Percentiles rank a stretch among this genome's conserved stretches.
These are phyloP conservation scores for Dendrolimus punctatus DNA, from an alignment of 1,140 invertebrate genomes.

Conservation along the genomic window DNA sequence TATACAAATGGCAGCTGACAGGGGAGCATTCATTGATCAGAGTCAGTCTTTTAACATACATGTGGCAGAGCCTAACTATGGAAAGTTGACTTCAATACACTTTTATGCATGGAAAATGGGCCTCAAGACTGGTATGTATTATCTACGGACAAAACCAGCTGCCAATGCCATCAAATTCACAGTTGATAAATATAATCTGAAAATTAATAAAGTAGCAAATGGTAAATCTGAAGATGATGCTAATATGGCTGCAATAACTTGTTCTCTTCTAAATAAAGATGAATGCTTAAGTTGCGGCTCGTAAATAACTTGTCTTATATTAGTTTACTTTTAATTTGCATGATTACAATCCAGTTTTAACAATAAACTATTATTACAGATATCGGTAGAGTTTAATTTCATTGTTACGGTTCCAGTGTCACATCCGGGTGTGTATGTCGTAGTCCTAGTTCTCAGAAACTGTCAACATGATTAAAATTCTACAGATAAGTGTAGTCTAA, in stretches of 20 bases:
- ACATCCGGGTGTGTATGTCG: too few species aligned
- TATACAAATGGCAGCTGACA: constrained; percentile 97
- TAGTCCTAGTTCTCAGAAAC: too few species aligned
- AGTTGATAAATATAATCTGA: constrained; percentile 91
- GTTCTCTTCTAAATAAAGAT: constrained; percentile 92
- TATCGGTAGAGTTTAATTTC: too few species aligned
- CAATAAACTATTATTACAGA: too few species aligned
- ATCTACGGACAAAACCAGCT: constrained; percentile 96
- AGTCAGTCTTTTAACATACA: constrained; percentile 98
- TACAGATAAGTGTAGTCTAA: too few species aligned
- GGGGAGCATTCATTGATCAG: constrained; percentile 98
- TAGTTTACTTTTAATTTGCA: too few species aligned
- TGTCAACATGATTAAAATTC: too few species aligned
- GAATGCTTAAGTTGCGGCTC: constrained; percentile 89
- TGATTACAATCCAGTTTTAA: too few species aligned
- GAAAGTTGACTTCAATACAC: constrained; percentile 97
- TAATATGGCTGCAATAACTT: constrained; percentile 84
- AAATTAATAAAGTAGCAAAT: constrained; percentile 37
- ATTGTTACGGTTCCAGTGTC: too few species aligned
- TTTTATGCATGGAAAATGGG: constrained; percentile 98
- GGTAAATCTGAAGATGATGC: constrained; percentile 69
- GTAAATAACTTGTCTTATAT: constrained; percentile 33
- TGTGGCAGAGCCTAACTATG: constrained; percentile 94
- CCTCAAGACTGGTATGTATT: constrained; percentile 99
- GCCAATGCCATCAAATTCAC: constrained; percentile 98